These are phyloP conservation scores for Conomelus anceps DNA, from an alignment of 2,888 invertebrate genomes.

Conservation along the genomic window DNA sequence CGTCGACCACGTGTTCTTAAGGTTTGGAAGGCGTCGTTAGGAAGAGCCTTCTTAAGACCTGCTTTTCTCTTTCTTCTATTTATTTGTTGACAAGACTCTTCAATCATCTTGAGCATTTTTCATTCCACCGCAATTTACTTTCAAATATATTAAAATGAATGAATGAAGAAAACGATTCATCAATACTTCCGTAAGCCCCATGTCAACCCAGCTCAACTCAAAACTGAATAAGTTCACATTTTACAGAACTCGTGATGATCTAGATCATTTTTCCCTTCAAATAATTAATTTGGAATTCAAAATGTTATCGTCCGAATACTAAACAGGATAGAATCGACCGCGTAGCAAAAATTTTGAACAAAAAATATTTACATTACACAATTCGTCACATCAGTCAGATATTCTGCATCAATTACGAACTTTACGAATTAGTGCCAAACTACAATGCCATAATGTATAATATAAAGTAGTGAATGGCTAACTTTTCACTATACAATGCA, in stretches of 20 bases:
- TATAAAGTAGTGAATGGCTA: too few relatives aligned
- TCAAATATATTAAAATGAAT: too few relatives aligned
- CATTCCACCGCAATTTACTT: background rate
- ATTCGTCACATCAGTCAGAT: too few relatives aligned
- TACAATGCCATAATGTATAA: too few relatives aligned
- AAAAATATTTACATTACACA: background rate
- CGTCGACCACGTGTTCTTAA: constrained; percentile 83
- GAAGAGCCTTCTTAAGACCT: background rate
- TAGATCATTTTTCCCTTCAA: background rate
- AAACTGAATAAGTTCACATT: background rate
- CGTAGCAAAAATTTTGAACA: background rate
- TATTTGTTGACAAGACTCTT: background rate
- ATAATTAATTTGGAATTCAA: background rate
- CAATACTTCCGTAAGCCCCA: background rate
- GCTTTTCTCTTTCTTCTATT: background rate
- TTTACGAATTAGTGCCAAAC: too few relatives aligned
- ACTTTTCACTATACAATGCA: too few relatives aligned
- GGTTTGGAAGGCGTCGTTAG: constrained; percentile 66
- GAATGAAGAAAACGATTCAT: background rate
- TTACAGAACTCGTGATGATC: background rate
- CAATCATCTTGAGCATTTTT: background rate
- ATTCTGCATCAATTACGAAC: too few relatives aligned
- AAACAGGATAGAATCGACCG: background rate
- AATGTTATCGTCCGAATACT: background rate
- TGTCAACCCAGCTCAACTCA: background rate